These are phyloP conservation scores for Peribatodes rhomboidaria DNA, from an alignment of 2,888 invertebrate species.

Conservation along the genomic window DNA sequence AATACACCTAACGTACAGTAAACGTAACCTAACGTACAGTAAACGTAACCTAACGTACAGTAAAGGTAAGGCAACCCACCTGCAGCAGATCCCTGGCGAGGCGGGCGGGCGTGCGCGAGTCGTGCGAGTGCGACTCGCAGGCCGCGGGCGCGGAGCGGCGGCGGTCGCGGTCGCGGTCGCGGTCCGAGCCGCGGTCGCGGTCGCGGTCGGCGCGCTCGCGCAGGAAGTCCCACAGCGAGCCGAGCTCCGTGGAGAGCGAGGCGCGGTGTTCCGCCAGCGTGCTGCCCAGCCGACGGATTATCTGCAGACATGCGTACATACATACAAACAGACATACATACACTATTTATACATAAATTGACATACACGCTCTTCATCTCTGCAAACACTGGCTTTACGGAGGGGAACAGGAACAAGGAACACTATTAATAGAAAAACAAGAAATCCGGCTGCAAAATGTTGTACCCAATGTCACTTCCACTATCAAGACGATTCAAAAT, in stretches of 20 bases:
- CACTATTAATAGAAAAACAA: too few relatives aligned
- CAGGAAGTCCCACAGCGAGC: constrained; percentile 82
- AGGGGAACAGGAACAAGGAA: too few relatives aligned
- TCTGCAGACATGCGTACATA: constrained; percentile 55
- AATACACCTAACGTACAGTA: too few relatives aligned
- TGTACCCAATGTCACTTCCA: too few relatives aligned
- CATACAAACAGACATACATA: background rate
- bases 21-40: too few relatives aligned
- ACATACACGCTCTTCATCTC: background rate
- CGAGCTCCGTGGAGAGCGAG: constrained; percentile 77
- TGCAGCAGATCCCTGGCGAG: constrained; percentile 79
- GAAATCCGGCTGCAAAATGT: too few relatives aligned
- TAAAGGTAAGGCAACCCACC: too few relatives aligned
- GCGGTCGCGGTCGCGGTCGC: constrained; percentile 67
- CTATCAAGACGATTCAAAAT: too few relatives aligned
- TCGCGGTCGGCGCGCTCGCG: constrained; percentile 70
- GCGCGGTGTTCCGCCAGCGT: constrained; percentile 79
- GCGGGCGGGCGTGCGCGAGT: constrained; percentile 71
- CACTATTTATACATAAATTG: too few relatives aligned
- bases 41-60: too few relatives aligned
- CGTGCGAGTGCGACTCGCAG: constrained; percentile 60
- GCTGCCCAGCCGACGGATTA: constrained; percentile 77
- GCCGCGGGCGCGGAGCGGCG: constrained; percentile 68
- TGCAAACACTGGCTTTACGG: too few relatives aligned
- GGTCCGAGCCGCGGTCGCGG: constrained; percentile 66